Evolutionary conservation across 2,888 invertebrate genomes (phyloP), one percentile per base, ranked within the genome.

Genomic region (Tryphoninae sp.): DNA sequence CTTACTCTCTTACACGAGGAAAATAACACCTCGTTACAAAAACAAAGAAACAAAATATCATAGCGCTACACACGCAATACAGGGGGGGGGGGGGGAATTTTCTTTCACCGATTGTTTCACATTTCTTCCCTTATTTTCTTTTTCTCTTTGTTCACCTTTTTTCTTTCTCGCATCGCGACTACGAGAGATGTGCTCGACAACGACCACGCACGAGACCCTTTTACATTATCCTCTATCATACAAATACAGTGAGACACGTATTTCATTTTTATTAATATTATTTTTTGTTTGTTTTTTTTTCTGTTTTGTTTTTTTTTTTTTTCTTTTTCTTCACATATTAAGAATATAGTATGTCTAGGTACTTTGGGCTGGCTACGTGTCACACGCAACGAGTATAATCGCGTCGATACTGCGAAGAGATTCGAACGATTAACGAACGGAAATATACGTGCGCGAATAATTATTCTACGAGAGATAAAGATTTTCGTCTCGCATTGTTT

Each of bases 181-280:
- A 65, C 42, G 59, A 79, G 59, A 79, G 55, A 64, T 71, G 64
- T 77, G 64, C 65, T 74, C 73, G 87, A 87, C 85, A 86, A 85
- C 87, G 82, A 88, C 89, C 88, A 88, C 86, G 19, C 19, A 88
- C 86, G 89, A 83, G 82, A 84, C 84, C 86, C 84, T 88, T 87
- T 85, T 88, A 87, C 80, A 79, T 85, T 83, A 74, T 72, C 64
- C 80, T 85, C 84, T 89, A 89, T 89, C 85, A 88, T 90, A 90
- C 88, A 90, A 88, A 88, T 89, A 90, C 89, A 90, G 89, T 89
- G 89, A 89, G 86, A 90, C 89, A 89, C 86, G 85, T 86, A 88
- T 79, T 83, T 85, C 81, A 84, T 85, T 84, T 79, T 59, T 55
- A 69, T 78, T 53, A 80, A 72, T 76, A 76, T 71, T 80, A 76